Conservation (phyloP, 2,888 invertebrate species). For the Helleia helle region DNA sequence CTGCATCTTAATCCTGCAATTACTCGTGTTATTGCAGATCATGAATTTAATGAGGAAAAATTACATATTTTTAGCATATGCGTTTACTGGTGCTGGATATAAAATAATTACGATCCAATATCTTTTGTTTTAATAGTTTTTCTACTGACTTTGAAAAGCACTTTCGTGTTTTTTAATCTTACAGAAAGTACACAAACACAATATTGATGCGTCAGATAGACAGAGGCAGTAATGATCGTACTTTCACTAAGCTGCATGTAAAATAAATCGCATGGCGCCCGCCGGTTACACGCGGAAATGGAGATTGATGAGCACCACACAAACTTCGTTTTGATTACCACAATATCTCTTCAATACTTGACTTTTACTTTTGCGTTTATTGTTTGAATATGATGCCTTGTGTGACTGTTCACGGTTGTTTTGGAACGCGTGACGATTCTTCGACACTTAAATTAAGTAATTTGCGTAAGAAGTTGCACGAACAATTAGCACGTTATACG, state of each 20-base stretch:
- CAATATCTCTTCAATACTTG: constrained; percentile 18
- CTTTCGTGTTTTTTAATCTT: neutral
- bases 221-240: constrained; percentile 45
- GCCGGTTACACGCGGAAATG: constrained; percentile 55
- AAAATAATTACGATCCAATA: no score
- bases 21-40: neutral
- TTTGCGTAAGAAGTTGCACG: no score
- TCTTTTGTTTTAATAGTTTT: no score
- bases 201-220: constrained; percentile 33
- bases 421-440: no score
- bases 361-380: constrained; percentile 7
- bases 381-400: neutral
- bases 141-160: no score
- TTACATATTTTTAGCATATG: no score
- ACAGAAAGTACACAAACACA: constrained; percentile 18
- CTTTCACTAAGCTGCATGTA: constrained; percentile 58
- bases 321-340: constrained; percentile 42
- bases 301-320: constrained; percentile 55
- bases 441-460: no score
- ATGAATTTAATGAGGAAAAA: no score
- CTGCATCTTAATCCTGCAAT: neutral
- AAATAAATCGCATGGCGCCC: constrained; percentile 56
- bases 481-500: no score
- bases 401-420: no score
- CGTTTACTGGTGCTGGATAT: no score